Evolutionary conservation across 1,140 invertebrate genomes (phyloP), one percentile per base, ranked within the genome.

Genomic region (Lordiphosa collinella): DNA sequence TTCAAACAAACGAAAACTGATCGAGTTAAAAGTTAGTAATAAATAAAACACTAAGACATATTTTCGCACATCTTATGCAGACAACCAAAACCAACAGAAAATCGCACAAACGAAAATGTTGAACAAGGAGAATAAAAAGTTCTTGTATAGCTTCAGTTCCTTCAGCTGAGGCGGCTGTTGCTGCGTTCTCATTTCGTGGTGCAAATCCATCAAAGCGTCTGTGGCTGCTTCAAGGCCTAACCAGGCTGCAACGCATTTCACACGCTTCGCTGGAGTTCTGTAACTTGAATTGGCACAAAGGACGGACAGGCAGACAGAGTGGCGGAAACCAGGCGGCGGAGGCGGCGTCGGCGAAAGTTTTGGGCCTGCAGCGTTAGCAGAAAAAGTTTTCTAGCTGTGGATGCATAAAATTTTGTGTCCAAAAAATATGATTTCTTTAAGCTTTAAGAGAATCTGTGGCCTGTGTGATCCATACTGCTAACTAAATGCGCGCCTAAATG

Each of bases 261-360:
- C 64, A 84, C 72, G 78, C 79, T 59, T 84, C 73, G 78, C 64
- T 78, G 68, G 68, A 84, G 79, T 85, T 84, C 16, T 84, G 79
- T 63, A 84, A 84, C 78, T 85, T 47, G 54, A 65, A 78, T 85
- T 66, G 73, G 79, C 73, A 73, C 67, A 70, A 70, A 70, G 66
- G 51, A 11, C 31, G 46, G n/a, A 35, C 53, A 31, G 61, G 57
- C 50, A 36, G 61, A 56, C 29, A 44, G 50, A 18, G 46, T 56
- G 51, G 46, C 63, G 35, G 59, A 60, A 64, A 48, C 46, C 34
- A 46, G 51, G 11, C 35, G 48, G 29, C 51, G 40, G 36, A 44
- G 53, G 37, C 47, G 50, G 35, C 41, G 51, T 38, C 47, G 53
- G 43, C 48, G 49, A 78, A 82, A 84, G 74, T 84, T 84, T 70